Base-by-base conservation (phyloP, 2,888 invertebrate species). In the Stenolophus ochropezus region DNA sequence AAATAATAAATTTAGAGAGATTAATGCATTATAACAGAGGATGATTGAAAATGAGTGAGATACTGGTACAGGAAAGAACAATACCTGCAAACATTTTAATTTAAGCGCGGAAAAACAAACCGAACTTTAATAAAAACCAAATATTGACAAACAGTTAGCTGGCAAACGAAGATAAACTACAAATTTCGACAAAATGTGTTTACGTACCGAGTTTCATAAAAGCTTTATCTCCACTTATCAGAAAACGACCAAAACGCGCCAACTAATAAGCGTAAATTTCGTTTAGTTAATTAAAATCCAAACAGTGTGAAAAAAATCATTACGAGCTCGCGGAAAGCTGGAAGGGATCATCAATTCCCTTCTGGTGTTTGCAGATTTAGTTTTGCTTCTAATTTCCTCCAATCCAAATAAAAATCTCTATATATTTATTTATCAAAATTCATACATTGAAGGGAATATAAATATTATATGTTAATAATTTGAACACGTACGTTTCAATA, bases 121-220 rank as follows among this genome's bases (percentile, higher is more conserved):
- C 1, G 18, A 69, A 69, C 33, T 69, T 69, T 69, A 69, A 69
- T 69, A 69, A 69, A 69, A 69, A 18, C 33, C 33, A 69, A 69
- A 69, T 69, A 69, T 69, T 69, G 65, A 69, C 65, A 33, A 69
- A 69, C 65, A 69, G 65, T 69, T 69, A 69, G 33, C 65, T 69
- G 65, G 33, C 18, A 33, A 33, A 69, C 33, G 33, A 69, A 69
- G 65, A 69, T 69, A 69, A 69, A 69, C 65, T 69, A 69, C 18
- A 69, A 69, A 69, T 33, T 51, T 69, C 65, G 33, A 69, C 65
- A 14, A 69, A 69, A 69, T 33, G 65, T 69, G 65, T 69, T 42
- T 69, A 69, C 65, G 42, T 16, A 42, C 33, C 27, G 33, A 69
- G 33, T 33, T 33, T 69, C 65, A 69, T 69, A 33, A 33, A 69